Evolutionary conservation across 2,888 invertebrate genomes (phyloP).

Genomic region (Yponomeuta cagnagella): DNA sequence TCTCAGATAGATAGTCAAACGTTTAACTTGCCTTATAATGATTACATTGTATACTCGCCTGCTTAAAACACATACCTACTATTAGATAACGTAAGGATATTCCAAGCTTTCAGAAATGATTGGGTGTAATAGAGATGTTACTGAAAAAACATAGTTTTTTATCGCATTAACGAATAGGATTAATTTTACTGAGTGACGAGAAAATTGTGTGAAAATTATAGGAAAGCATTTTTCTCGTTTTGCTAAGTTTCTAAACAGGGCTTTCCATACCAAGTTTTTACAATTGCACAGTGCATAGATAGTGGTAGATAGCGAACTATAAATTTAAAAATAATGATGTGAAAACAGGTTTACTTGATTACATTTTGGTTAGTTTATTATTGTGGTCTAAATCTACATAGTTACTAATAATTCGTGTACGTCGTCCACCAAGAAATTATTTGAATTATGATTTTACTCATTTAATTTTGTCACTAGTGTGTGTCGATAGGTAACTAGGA

Average conservation of each 20-base stretch:
- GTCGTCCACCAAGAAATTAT: not conserved
- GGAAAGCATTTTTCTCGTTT: too few species aligned
- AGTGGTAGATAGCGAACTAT: too few species aligned
- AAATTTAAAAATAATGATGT: too few species aligned
- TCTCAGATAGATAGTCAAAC: not conserved
- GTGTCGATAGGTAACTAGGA: not conserved
- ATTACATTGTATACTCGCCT: constrained; percentile 53
- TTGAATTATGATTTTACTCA: not conserved
- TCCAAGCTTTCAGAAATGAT: constrained; percentile 24
- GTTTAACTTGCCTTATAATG: constrained; percentile 53
- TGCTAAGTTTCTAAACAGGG: too few species aligned
- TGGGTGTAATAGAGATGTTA: not conserved
- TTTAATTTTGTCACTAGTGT: not conserved
- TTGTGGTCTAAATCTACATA: too few species aligned
- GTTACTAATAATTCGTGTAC: too few species aligned
- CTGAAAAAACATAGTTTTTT: constrained; percentile 7
- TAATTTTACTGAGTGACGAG: not conserved
- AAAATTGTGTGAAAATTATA: too few species aligned
- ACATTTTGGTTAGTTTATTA: too few species aligned
- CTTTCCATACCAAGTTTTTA: too few species aligned
- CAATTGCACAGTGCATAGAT: too few species aligned
- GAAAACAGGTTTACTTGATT: too few species aligned
- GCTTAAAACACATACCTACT: constrained; percentile 26
- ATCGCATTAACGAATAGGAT: constrained; percentile 12
- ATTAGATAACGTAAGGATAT: not conserved